phyloP scores from a whole-genome alignment of 2,797 vertebrate species.

The Luscinia megarhynchos region DNA sequence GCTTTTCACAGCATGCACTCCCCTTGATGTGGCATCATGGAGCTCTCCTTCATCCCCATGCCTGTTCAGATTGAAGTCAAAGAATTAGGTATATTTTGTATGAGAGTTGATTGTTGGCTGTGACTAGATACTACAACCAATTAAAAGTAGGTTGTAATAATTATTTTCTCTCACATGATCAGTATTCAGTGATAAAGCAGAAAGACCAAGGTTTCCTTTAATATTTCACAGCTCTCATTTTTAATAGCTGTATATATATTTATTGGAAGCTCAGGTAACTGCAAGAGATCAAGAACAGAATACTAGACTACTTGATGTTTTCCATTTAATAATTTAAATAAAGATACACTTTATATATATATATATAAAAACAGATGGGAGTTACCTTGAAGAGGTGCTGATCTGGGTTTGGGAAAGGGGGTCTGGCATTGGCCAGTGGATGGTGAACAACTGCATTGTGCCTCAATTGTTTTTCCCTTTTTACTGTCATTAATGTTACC shows the following conservation, averaged over 20 bases:
- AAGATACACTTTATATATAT: neutral
- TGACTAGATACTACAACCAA: neutral
- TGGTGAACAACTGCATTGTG: neutral
- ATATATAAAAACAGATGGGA: too few species aligned
- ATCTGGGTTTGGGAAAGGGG: neutral
- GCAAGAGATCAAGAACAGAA: constrained; percentile 60
- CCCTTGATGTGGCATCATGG: neutral
- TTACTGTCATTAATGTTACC: neutral
- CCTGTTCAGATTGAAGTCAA: neutral
- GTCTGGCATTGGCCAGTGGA: neutral
- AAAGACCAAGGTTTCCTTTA: neutral
- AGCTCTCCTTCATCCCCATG: neutral
- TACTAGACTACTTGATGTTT: constrained; percentile 70
- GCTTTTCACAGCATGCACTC: neutral
- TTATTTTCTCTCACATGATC: neutral
- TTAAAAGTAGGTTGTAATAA: neutral
- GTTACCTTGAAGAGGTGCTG: neutral
- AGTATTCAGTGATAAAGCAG: neutral
- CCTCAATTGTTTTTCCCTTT: neutral
- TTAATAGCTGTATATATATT: constrained; percentile 31
- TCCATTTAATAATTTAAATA: constrained; percentile 72
- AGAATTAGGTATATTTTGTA: neutral
- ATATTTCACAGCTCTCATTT: neutral
- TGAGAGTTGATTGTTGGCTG: neutral
- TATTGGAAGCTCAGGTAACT: constrained; percentile 66